Base-by-base conservation (phyloP, 2,888 invertebrate genomes). In the Pseudococcus longispinus region DNA sequence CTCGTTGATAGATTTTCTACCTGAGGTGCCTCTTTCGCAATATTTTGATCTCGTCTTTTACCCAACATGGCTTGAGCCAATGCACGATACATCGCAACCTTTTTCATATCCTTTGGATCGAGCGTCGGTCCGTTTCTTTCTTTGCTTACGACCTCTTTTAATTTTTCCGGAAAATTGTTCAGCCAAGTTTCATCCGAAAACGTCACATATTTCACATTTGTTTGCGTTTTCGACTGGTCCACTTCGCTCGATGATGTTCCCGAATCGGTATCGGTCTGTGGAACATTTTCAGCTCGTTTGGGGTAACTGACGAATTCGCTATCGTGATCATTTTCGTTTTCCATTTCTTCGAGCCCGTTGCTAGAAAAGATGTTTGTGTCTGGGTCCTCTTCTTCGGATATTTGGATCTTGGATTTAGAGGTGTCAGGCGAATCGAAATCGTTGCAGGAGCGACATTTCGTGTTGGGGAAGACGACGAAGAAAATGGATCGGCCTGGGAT, bases 401-500 rank as follows among this genome's bases (percentile, higher is more conserved):
- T 13, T 23, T 74, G 87, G 18, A 18, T 65, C 37, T 87, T 84
- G 13, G 42, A 51, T 86, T 88, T 88, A n/a, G 44, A 80, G 37
- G 55, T 51, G 6, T 87, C 88, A 37, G 82, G 60, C 0, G 13
- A n/a, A 29, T 87, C 87, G 51, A 84, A 83, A 1, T 83, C 46
- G 26, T 82, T 87, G 80, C 89, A 89, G n/a, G 88, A 88, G 55
- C 88, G 88, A 13, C 88, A 87, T 88, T 88, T 89, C 44, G 86
- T 87, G 8, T 89, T 89, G 4, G 89, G 89, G 20, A 89, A 85
- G 26, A 89, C 89, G 18, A 89, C 55, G 85, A 89, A 89, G 86
- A 89, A 89, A 29, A 89, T 89, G 51, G 89, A 88, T 20, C 87
- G 87, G 13, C 88, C 86, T 11, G 89, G 89, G 15, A 88, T 55